A percentile compares a stretch with the other conserved stretches of the same genome.
These are phyloP conservation scores for Drosophila santomea DNA, from an alignment of 1,140 invertebrate genomes.

Conservation along the genomic window DNA sequence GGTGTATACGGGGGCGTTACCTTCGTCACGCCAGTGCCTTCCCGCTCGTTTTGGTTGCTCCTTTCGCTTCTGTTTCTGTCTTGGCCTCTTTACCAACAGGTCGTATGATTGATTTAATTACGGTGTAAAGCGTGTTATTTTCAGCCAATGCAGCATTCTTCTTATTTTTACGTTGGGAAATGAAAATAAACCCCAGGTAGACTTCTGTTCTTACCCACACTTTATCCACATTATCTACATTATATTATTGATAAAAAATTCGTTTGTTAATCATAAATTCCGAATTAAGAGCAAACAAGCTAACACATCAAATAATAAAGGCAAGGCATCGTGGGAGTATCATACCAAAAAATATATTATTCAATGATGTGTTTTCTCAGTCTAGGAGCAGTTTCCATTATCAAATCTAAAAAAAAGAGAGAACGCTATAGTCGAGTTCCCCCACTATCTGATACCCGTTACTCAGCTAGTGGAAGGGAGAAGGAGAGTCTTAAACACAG, in stretches of 20 bases:
- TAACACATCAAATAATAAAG: neutral
- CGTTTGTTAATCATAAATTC: no score
- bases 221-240: no score
- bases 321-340: no score
- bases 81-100: constrained; percentile 41
- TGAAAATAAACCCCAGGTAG: neutral
- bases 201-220: no score
- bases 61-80: constrained; percentile 43
- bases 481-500: no score
- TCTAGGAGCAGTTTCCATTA: neutral
- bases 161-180: neutral
- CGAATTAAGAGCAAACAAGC: neutral
- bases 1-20: constrained; percentile 64
- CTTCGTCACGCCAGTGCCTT: constrained; percentile 34
- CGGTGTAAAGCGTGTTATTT: constrained; percentile 53
- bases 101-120: constrained; percentile 82
- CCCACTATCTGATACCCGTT: no score
- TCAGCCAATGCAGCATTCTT: constrained; percentile 18
- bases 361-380: no score
- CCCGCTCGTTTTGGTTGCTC: constrained; percentile 29
- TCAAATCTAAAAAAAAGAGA: neutral
- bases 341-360: neutral
- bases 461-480: no score
- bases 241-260: no score
- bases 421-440: no score